These are phyloP conservation scores for Conus betulinus DNA, from an alignment of 1,140 invertebrate species.

Conservation along the genomic window DNA sequence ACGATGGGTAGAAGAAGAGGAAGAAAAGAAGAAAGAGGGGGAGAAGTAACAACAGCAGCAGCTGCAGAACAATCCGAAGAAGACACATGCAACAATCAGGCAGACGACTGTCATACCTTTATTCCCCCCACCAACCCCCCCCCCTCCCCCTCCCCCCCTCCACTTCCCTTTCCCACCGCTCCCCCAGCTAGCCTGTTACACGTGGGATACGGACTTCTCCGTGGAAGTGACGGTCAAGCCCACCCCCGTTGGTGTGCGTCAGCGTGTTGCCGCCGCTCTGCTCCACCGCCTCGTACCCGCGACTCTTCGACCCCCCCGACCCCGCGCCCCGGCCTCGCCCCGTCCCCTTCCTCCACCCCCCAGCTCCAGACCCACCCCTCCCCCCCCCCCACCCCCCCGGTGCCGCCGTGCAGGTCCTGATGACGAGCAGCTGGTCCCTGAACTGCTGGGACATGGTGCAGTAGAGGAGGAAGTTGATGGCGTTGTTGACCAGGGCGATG, in stretches of 20 bases:
- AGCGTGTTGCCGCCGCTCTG: slow-evolving; percentile 27
- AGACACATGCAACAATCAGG: no score
- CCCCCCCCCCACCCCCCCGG: not conserved
- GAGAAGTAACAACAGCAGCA: not conserved
- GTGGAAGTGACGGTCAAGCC: slow-evolving; percentile 6
- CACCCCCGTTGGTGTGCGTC: slow-evolving; percentile 30
- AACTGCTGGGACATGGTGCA: slow-evolving; percentile 95
- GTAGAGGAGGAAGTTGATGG: slow-evolving; percentile 94
- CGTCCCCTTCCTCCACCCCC: not conserved
- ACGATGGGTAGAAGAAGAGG: no score
- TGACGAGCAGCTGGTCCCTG: slow-evolving; percentile 82
- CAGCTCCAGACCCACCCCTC: not conserved
- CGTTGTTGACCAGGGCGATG: slow-evolving; percentile 90
- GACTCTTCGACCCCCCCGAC: not conserved
- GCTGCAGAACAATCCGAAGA: not conserved
- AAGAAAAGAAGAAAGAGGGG: no score
- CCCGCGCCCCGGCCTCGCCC: not conserved
- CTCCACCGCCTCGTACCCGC: slow-evolving; percentile 7
- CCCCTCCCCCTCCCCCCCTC: no score
- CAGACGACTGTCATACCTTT: no score
- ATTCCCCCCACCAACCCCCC: no score
- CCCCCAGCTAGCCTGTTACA: not conserved
- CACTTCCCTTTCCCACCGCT: no score
- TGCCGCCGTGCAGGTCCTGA: slow-evolving; percentile 1
- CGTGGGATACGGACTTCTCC: slow-evolving; percentile 37